A percentile compares a stretch with the other conserved stretches of the same genome.
phyloP scores from a whole-genome alignment of 1,140 invertebrate genomes.

The Eubasilissa regina region DNA sequence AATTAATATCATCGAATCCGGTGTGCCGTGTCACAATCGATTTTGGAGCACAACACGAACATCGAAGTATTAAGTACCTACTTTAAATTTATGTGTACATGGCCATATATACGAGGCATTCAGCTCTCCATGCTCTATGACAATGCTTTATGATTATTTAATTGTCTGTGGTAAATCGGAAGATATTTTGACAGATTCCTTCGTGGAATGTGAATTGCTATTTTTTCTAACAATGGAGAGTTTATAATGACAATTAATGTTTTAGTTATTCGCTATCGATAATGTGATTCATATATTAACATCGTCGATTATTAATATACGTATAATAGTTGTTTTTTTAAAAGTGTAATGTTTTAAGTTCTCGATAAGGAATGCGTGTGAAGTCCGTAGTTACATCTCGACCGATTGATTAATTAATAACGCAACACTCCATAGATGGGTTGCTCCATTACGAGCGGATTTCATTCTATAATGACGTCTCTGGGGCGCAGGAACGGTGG shows the following conservation, averaged over 20 bases:
- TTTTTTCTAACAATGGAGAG: constrained; percentile 19
- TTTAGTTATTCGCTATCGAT: background rate
- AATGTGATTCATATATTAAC: constrained; percentile 26
- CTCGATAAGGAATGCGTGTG: constrained; percentile 10
- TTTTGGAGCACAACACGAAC: too few species aligned
- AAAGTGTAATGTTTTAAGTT: background rate
- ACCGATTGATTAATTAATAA: constrained; percentile 32
- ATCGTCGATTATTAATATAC: background rate
- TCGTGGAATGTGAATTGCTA: background rate
- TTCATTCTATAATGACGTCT: constrained; percentile 67
- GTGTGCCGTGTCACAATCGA: too few species aligned
- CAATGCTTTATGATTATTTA: too few species aligned
- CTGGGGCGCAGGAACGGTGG: constrained; percentile 63
- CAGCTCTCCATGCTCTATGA: too few species aligned
- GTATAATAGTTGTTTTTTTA: background rate
- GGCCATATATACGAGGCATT: too few species aligned
- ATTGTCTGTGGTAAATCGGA: too few species aligned
- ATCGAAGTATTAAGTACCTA: too few species aligned
- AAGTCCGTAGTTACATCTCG: background rate
- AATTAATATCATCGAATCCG: too few species aligned
- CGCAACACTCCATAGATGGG: constrained; percentile 63
- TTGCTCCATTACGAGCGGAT: constrained; percentile 67
- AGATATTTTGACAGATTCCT: constrained; percentile 28
- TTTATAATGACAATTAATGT: background rate
- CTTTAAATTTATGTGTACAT: too few species aligned